Evolutionary conservation across 2,113 vertebrate species (phyloP).

Genomic region (Etheostoma cragini): DNA sequence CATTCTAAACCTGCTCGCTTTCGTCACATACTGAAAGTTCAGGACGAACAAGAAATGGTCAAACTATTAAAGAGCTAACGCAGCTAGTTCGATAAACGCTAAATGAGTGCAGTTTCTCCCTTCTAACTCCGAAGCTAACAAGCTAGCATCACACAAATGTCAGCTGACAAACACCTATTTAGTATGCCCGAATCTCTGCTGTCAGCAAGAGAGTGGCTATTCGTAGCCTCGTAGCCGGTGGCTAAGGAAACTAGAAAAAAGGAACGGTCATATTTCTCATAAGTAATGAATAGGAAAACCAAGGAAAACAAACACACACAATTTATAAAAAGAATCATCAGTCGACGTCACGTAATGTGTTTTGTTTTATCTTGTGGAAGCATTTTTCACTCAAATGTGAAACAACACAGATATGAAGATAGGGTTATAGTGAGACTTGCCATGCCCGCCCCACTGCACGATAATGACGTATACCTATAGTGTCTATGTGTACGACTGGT

Average conservation of each 20-base stretch:
- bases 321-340: too few relatives aligned
- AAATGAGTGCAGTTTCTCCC: neutral
- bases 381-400: too few relatives aligned
- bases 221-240: constrained; percentile 51
- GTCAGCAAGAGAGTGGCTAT: constrained; percentile 70
- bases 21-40: neutral
- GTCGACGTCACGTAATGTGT: too few relatives aligned
- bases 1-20: neutral
- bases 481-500: too few relatives aligned
- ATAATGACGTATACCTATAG: too few relatives aligned
- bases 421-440: too few relatives aligned
- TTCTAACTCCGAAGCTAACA: constrained; percentile 46
- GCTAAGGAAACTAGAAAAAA: neutral
- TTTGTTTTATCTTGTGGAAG: too few relatives aligned
- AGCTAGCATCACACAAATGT: constrained; percentile 61
- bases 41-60: neutral
- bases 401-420: too few relatives aligned
- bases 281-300: too few relatives aligned
- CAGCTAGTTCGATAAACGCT: neutral
- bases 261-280: too few relatives aligned
- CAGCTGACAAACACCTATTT: constrained; percentile 70
- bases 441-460: too few relatives aligned
- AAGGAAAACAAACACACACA: too few relatives aligned
- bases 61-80: neutral
- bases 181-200: constrained; percentile 13